These are phyloP conservation scores for Harpagoxenus sublaevis DNA, from an alignment of 2,888 invertebrate species.

Conservation along the genomic window DNA sequence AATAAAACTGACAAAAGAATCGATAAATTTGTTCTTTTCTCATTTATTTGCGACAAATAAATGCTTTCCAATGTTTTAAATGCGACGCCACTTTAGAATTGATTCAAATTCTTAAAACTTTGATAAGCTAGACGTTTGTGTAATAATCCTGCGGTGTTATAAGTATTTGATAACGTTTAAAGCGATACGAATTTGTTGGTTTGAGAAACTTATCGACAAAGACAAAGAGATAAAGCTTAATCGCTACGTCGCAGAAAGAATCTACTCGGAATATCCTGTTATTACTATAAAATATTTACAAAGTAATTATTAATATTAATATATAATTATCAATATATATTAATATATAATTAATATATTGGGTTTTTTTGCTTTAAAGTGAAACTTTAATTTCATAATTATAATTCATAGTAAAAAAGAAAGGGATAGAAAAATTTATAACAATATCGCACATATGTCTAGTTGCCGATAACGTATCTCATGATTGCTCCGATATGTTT, in stretches of 20 bases:
- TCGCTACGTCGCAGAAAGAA: background rate
- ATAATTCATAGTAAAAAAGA: background rate
- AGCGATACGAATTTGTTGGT: background rate
- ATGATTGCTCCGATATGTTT: background rate
- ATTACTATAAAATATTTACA: background rate
- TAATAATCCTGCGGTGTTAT: background rate
- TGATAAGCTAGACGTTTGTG: background rate
- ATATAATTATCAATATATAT: background rate
- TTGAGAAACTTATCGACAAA: background rate
- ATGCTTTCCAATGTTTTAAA: background rate
- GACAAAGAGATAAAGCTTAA: background rate
- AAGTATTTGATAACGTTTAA: conserved; percentile 17
- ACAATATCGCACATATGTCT: background rate
- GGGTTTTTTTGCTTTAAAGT: background rate
- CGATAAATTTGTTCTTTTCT: background rate
- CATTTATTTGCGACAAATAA: background rate
- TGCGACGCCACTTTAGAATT: background rate
- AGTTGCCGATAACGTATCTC: background rate
- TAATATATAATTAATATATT: background rate
- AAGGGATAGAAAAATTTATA: background rate
- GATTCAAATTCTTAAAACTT: background rate
- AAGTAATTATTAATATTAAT: background rate
- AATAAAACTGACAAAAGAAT: conserved; percentile 57
- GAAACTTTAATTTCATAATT: background rate
- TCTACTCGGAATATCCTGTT: too few relatives aligned